These are phyloP conservation scores for Cryptus armator DNA, from an alignment of 2,888 invertebrate genomes.

Conservation along the genomic window DNA sequence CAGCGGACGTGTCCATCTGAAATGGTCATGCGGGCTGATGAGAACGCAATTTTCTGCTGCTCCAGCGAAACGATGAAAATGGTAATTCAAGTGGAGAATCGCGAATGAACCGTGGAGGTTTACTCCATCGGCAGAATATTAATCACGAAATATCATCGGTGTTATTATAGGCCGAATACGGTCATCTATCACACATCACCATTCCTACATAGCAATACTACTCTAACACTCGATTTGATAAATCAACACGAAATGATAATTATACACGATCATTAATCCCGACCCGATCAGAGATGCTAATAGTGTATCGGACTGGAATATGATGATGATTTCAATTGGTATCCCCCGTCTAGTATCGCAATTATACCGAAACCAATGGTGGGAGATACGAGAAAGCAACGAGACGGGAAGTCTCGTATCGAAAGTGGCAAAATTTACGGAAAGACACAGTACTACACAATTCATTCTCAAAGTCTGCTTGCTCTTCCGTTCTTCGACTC, in stretches of 20 bases:
- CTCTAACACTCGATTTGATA: too few relatives aligned
- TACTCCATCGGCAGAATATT: not conserved
- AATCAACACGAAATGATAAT: not conserved
- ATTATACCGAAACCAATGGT: constrained; percentile 25
- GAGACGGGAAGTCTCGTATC: constrained; percentile 21
- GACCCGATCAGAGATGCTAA: not conserved
- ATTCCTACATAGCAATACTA: too few relatives aligned
- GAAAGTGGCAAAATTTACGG: constrained; percentile 76
- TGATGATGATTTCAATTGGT: not conserved
- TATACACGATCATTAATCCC: not conserved
- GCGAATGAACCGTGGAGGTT: not conserved
- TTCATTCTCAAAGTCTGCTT: constrained; percentile 35
- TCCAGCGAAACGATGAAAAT: constrained; percentile 45
- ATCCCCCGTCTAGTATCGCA: constrained; percentile 7
- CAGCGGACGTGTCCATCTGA: not conserved
- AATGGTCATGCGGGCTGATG: constrained; percentile 29
- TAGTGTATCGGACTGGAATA: not conserved
- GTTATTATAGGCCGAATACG: not conserved
- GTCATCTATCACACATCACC: not conserved
- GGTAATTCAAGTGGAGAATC: constrained; percentile 39
- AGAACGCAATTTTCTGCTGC: constrained; percentile 49
- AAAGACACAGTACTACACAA: constrained; percentile 70
- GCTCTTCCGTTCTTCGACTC: constrained; percentile 28
- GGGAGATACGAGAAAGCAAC: constrained; percentile 9
- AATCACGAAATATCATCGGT: not conserved